Evolutionary conservation across 2,113 vertebrate genomes (phyloP).

Genomic region (Pelmatolapia mariae): DNA sequence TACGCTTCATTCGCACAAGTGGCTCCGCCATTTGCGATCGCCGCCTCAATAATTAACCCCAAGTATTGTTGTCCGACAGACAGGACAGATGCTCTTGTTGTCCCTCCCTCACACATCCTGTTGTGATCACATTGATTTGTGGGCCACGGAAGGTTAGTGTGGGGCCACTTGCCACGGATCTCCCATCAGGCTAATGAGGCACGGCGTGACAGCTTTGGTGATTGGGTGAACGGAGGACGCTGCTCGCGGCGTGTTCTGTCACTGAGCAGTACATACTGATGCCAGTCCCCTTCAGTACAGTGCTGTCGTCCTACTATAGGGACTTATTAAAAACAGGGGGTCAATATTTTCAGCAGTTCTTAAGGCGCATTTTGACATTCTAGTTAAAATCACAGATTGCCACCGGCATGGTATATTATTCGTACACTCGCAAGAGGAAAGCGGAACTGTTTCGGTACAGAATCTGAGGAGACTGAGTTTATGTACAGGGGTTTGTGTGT

Average conservation of each 20-base stretch:
- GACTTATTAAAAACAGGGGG: slow-evolving; percentile 2
- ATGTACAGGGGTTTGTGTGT: neutral
- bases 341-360: neutral
- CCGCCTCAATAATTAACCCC: slow-evolving; percentile 55
- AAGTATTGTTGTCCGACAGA: slow-evolving; percentile 1
- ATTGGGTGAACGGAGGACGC: slow-evolving; percentile 29
- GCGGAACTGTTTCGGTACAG: neutral
- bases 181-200: slow-evolving; percentile 62
- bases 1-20: slow-evolving; percentile 52
- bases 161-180: slow-evolving; percentile 44
- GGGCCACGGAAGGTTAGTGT: slow-evolving; percentile 33
- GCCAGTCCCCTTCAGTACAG: neutral
- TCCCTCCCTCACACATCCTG: slow-evolving; percentile 18
- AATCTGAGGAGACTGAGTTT: neutral
- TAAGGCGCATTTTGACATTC: neutral
- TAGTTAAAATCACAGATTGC: neutral
- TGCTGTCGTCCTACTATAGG: neutral
- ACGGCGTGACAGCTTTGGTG: slow-evolving; percentile 42
- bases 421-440: neutral
- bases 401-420: neutral
- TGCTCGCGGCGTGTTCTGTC: slow-evolving; percentile 36
- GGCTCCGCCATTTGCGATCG: slow-evolving; percentile 41
- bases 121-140: slow-evolving; percentile 55
- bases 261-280: slow-evolving; percentile 3
- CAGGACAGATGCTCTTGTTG: neutral